Evolutionary conservation across 2,113 vertebrate genomes (phyloP), one percentile per base, ranked within the genome.

Genomic region (Macrotis lagotis): DNA sequence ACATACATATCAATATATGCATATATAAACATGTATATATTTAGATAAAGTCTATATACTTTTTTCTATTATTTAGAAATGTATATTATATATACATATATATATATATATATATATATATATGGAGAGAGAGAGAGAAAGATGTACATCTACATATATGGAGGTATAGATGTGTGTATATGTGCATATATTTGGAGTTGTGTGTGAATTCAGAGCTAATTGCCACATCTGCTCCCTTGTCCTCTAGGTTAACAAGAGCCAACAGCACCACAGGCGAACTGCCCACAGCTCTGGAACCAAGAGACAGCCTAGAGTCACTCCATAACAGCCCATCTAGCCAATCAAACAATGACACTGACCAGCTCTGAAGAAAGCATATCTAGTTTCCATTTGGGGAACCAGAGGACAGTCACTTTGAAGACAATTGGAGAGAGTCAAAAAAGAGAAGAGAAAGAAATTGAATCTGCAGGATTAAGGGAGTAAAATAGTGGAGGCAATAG

Each of bases 341-440:
- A 88, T 96, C 97, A 96, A 96, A 95, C 96, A 96, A 92, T 92
- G 83, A 3, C 59, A 89, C 53, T 97, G 97, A 97, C 96, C 94
- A 93, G 94, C 74, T 94, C 96, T 8, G 0, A 95, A 92, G 91
- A 83, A 83, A 83, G 94, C 66, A 44, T 19, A 94, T 22, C n/a
- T 92, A 26, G 22, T 59, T 96, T 95, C 91, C 92, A 96, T 96
- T 95, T 96, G n/a, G 51, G 94, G 74, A 91, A 96, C 96, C 93
- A 37, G 94, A 52, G n/a, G 7, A 59, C 52, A 97, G 92, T 83
- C 25, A 91, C 12, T 44, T 48, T 83, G n/a, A 83, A 89, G 89
- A 16, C 28, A 83, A 26, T 37, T 25, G 95, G 51, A 97, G 92
- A 74, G 88, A 88, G n/a, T 92, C 25, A 96, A 91, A 92, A 96